phyloP scores from a whole-genome alignment of 1,140 invertebrate genomes.

The Ceratosolen fusciceps region DNA sequence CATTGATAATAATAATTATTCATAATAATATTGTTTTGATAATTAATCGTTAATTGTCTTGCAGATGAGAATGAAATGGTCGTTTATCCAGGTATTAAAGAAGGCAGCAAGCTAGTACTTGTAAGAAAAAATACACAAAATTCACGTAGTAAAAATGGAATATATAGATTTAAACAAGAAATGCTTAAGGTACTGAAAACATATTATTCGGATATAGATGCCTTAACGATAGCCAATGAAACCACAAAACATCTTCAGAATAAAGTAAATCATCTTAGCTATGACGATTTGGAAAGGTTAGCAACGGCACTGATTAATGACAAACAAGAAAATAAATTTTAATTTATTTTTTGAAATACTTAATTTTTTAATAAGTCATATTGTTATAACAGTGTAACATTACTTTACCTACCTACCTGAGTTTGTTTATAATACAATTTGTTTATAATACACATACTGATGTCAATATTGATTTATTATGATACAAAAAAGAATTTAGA shows the following conservation, averaged over 20 bases:
- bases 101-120: conserved; percentile 66
- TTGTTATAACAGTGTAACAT: conserved; percentile 47
- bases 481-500: conserved; percentile 48
- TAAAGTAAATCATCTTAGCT: conserved; percentile 67
- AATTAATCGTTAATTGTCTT: too few relatives aligned
- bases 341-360: conserved; percentile 46
- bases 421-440: conserved; percentile 53
- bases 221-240: conserved; percentile 66
- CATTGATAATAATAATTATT: too few relatives aligned
- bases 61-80: conserved; percentile 67
- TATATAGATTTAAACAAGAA: conserved; percentile 60
- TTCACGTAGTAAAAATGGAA: conserved; percentile 54
- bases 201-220: conserved; percentile 66
- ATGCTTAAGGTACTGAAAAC: conserved; percentile 64
- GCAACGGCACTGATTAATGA: conserved; percentile 68
- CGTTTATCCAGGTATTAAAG: conserved; percentile 69
- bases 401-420: conserved; percentile 33
- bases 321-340: conserved; percentile 65
- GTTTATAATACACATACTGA: conserved; percentile 36
- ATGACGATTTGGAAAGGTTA: conserved; percentile 69
- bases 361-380: conserved; percentile 46
- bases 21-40: neutral
- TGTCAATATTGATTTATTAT: conserved; percentile 50
- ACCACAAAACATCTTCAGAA: conserved; percentile 65
- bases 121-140: conserved; percentile 60